Evolutionary conservation across 1,140 invertebrate species (phyloP), one percentile per base, ranked within the genome.

Genomic region (Magallana gigas): DNA sequence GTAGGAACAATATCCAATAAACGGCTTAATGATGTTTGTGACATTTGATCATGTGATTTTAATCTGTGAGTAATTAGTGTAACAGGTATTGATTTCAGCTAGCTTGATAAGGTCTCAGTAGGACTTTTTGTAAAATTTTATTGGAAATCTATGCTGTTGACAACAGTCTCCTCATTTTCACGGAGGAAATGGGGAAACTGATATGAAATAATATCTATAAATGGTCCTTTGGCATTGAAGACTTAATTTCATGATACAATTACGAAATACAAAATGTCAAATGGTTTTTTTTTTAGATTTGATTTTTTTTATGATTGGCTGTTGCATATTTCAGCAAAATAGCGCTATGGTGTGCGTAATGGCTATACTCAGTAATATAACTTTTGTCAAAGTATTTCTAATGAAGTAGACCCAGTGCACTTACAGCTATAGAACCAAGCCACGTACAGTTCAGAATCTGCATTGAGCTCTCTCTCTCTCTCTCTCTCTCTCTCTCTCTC

Each of bases 121-220:
- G 0, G 23, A 11, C 5, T 76, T 76, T 29, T 29, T 62, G 36
- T 23, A 29, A 29, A 23, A 36, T 3, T 76, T 76, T 29, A 76
- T 76, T 29, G 68, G 68, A 76, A 76, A 76, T 76, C 68, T 29
- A 29, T 76, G 14, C 18, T 3, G 36, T n/a, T 76, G 18, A 12
- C 68, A 29, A 11, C 36, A 8, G 36, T 8, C 23, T 76, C 23
- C 68, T 76, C 68, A 76, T 76, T 76, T 76, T 11, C 12, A 6
- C 60, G 8, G 1, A 29, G 23, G 36, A 29, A 29, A 76, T 29
- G 23, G 12, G 8, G 23, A 29, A 29, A 12, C 23, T 18, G 23
- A 76, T 76, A 76, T 76, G 23, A 76, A 76, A 29, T 36, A 76
- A 3, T 3, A 76, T 76, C 68, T 76, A 76, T 76, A 76, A 76